Evolutionary conservation across 2,888 invertebrate genomes (phyloP).

Genomic region (Hartigia nigra): DNA sequence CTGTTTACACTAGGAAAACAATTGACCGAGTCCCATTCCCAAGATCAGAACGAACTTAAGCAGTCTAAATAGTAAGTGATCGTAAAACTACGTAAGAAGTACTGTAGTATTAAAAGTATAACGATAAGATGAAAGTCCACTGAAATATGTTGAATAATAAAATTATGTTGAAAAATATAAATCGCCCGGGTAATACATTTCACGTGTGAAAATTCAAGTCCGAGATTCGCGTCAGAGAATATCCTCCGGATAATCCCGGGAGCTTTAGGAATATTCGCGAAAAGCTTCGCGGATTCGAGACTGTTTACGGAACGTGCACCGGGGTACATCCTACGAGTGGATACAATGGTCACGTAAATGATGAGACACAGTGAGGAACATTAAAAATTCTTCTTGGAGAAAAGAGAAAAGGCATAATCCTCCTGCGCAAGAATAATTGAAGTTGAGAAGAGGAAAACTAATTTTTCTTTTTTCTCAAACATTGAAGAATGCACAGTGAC

Average conservation of each 20-base stretch:
- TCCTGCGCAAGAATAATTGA: neutral
- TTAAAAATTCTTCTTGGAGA: too few species aligned
- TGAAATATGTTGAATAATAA: neutral
- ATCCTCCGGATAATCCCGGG: neutral
- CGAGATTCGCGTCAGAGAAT: neutral
- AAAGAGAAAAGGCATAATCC: neutral
- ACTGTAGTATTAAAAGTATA: neutral
- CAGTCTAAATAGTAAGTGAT: neutral
- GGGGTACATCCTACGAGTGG: neutral
- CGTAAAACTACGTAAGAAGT: neutral
- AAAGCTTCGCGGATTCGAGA: neutral
- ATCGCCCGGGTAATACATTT: neutral
- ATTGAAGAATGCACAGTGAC: neutral
- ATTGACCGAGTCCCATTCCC: slow-evolving; percentile 32
- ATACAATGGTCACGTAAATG: neutral
- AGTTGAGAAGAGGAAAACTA: too few species aligned
- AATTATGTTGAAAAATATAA: neutral
- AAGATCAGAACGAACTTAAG: neutral
- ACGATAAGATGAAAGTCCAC: neutral
- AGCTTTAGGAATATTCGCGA: neutral
- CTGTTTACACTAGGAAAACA: slow-evolving; percentile 55
- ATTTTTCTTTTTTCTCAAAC: neutral
- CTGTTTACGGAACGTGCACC: neutral
- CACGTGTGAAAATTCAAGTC: neutral
- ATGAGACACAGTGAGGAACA: neutral